Evolutionary conservation across 1,140 invertebrate species (phyloP).

Genomic region (Atta cephalotes): DNA sequence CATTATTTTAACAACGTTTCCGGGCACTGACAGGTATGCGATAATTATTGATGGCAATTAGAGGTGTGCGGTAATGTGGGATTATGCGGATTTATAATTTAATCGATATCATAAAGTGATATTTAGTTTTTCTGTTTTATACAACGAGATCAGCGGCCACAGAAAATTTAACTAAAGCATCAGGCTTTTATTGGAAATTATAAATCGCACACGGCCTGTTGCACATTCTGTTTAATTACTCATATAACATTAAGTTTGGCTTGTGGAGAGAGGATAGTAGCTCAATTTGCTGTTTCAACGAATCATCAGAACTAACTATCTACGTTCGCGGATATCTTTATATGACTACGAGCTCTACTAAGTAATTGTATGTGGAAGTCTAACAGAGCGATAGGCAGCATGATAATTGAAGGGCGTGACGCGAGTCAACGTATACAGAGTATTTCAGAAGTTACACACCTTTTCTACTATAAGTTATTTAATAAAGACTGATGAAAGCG

Average conservation of each 20-base stretch:
- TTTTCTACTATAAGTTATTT: constrained; percentile 9
- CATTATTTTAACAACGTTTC: constrained; percentile 76
- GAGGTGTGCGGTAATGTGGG: constrained; percentile 74
- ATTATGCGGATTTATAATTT: constrained; percentile 78
- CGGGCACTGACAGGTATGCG: constrained; percentile 72
- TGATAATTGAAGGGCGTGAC: constrained; percentile 75
- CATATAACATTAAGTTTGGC: constrained; percentile 60
- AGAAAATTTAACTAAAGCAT: constrained; percentile 76
- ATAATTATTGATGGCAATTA: constrained; percentile 78
- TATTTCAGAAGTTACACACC: background rate
- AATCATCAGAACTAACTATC: constrained; percentile 62
- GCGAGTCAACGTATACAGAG: background rate
- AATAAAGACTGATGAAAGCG: background rate
- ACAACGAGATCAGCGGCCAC: constrained; percentile 67
- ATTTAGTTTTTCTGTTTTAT: constrained; percentile 74
- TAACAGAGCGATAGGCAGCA: constrained; percentile 67
- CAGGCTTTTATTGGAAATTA: constrained; percentile 66
- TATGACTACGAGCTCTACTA: constrained; percentile 46
- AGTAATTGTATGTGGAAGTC: constrained; percentile 74
- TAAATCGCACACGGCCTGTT: constrained; percentile 62
- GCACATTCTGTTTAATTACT: constrained; percentile 65
- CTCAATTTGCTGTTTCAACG: constrained; percentile 68
- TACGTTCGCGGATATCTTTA: constrained; percentile 64
- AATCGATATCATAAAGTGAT: constrained; percentile 75
- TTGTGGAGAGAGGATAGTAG: constrained; percentile 28